These are phyloP conservation scores for Aepyceros melampus DNA, from an alignment of 2,113 vertebrate species.

Conservation along the genomic window DNA sequence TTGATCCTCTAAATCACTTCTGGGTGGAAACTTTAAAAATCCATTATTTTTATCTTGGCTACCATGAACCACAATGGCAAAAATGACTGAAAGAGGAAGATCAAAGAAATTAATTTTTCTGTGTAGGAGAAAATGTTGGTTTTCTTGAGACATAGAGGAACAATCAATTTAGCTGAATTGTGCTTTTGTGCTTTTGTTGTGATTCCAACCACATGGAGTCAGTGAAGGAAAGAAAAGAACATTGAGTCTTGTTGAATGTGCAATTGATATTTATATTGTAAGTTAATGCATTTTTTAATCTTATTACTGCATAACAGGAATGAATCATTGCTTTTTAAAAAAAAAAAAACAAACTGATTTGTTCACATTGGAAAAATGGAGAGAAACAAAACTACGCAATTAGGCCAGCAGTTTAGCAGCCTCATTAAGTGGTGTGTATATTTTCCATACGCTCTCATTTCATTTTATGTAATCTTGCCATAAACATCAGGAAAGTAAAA, in stretches of 20 bases:
- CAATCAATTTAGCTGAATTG: constrained; percentile 30
- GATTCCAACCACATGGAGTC: constrained; percentile 46
- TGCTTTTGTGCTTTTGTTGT: constrained; percentile 23
- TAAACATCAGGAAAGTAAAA: constrained; percentile 50
- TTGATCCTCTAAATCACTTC: not conserved
- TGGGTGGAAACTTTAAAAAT: not conserved
- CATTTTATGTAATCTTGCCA: constrained; percentile 36
- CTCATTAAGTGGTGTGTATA: constrained; percentile 14
- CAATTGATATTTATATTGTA: constrained; percentile 51
- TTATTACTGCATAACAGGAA: constrained; percentile 26
- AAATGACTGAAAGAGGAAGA: not conserved
- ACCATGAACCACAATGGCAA: not conserved
- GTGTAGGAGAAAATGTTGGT: constrained; percentile 4
- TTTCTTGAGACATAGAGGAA: constrained; percentile 24
- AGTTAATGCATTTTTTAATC: constrained; percentile 56
- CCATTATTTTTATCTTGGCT: not conserved
- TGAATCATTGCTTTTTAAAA: not conserved
- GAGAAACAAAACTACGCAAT: constrained; percentile 51
- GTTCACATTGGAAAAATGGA: constrained; percentile 29
- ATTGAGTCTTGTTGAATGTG: constrained; percentile 40
- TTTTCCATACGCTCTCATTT: constrained; percentile 52
- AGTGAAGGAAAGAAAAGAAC: constrained; percentile 65
- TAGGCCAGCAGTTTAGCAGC: constrained; percentile 1
- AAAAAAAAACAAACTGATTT: constrained; percentile 28
- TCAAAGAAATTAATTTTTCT: not conserved